Conservation (phyloP, 2,797 vertebrate genomes). For the Spondyliosoma cantharus region DNA sequence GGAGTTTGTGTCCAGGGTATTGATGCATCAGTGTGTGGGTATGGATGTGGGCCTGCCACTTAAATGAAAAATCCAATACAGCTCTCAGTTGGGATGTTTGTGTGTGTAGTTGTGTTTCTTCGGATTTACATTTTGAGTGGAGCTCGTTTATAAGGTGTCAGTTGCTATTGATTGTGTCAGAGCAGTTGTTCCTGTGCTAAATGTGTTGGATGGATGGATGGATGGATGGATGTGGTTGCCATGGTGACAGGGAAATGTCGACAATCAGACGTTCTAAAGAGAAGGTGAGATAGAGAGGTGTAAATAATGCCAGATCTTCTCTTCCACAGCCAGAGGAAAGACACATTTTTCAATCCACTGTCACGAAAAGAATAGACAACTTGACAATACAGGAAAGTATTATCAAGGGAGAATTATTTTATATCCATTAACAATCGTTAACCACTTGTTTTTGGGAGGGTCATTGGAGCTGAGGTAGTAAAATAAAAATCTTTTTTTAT, state of each 20-base stretch:
- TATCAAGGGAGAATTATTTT: not conserved
- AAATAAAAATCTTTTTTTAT: too few species aligned
- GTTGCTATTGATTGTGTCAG: constrained; percentile 44
- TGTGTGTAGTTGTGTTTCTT: too few species aligned
- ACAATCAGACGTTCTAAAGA: constrained; percentile 1
- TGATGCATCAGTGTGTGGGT: constrained; percentile 31
- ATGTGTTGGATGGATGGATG: not conserved
- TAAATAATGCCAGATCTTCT: not conserved
- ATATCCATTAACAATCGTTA: not conserved
- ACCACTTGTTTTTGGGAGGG: too few species aligned
- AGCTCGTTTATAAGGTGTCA: constrained; percentile 52
- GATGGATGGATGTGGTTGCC: constrained; percentile 17
- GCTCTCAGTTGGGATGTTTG: too few species aligned
- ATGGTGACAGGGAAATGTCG: constrained; percentile 20
- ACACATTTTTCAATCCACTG: not conserved
- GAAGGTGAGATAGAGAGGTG: not conserved
- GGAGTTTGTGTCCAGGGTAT: constrained; percentile 8
- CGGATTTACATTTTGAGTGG: constrained; percentile 50
- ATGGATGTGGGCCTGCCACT: too few species aligned
- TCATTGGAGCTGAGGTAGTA: too few species aligned
- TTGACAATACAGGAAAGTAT: not conserved
- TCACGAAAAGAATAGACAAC: not conserved
- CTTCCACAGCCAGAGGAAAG: not conserved
- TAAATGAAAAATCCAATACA: too few species aligned
- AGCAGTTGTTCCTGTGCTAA: constrained; percentile 38